phyloP scores from a whole-genome alignment of 2,797 vertebrate genomes.

The Lagodon rhomboides region DNA sequence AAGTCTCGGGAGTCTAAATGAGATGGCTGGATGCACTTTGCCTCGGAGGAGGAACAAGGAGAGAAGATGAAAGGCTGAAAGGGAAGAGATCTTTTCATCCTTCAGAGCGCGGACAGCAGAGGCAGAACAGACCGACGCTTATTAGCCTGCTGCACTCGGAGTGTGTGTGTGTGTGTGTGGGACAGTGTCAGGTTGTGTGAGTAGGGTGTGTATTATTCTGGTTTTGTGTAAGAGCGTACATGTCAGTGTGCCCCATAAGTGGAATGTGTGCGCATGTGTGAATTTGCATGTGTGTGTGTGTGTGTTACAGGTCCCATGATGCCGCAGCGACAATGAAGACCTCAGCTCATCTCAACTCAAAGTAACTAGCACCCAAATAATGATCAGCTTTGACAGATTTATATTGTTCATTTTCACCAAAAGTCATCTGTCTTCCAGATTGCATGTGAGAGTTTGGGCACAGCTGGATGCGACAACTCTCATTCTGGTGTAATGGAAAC shows the following conservation, averaged over 20 bases:
- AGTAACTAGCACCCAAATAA: too few relatives aligned
- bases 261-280: not conserved
- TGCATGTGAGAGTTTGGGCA: too few relatives aligned
- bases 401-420: too few relatives aligned
- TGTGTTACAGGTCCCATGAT: not conserved
- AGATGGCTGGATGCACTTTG: conserved; percentile 28
- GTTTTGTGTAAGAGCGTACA: not conserved
- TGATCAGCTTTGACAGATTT: too few relatives aligned
- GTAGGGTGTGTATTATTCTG: not conserved
- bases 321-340: too few relatives aligned
- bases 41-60: conserved; percentile 32
- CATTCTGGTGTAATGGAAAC: too few relatives aligned
- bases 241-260: not conserved
- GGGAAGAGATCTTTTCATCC: conserved; percentile 37
- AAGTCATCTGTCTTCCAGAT: too few relatives aligned
- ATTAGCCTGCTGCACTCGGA: conserved; percentile 31
- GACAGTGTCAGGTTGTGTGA: not conserved
- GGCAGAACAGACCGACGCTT: conserved; percentile 23
- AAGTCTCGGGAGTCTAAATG: conserved; percentile 38
- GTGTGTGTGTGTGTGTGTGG: conserved; percentile 1
- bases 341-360: not conserved
- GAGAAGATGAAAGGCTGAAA: conserved; percentile 43
- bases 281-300: not conserved
- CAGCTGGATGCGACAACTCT: too few relatives aligned
- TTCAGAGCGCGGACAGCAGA: conserved; percentile 23